Percentiles rank a stretch among this genome's conserved stretches.
These are phyloP conservation scores for Aphrophora alni DNA, from an alignment of 2,888 invertebrate genomes.

Conservation along the genomic window DNA sequence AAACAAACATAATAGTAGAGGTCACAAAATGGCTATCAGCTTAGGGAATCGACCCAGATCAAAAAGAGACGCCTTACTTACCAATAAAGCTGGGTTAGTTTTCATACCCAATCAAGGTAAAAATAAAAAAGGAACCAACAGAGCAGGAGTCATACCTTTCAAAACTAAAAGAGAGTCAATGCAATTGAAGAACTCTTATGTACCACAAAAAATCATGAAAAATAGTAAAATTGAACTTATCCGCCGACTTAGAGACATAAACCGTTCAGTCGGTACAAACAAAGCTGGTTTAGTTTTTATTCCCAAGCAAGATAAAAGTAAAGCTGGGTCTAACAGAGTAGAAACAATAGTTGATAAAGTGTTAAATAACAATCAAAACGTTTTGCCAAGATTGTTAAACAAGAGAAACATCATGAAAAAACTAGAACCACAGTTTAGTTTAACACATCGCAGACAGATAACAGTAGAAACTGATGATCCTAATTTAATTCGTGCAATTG, in stretches of 20 bases:
- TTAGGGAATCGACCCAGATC: neutral
- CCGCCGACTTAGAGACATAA: neutral
- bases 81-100: neutral
- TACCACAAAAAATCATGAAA: neutral
- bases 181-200: neutral
- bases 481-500: neutral
- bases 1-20: neutral
- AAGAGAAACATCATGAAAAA: neutral
- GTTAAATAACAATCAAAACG: neutral
- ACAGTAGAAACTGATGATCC: neutral
- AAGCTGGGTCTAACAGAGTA: neutral
- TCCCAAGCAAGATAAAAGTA: neutral
- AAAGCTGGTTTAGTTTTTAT: neutral
- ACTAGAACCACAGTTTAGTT: neutral
- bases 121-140: neutral
- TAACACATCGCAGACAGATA: neutral
- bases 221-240: too few species aligned
- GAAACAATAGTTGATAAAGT: neutral
- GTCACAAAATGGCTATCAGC: neutral
- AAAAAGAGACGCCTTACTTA: neutral
- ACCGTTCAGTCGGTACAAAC: neutral
- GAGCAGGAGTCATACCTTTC: neutral
- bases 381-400: neutral
- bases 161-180: neutral
- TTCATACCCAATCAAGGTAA: neutral